Evolutionary conservation across 2,113 vertebrate species (phyloP).

Genomic region (Rousettus leschenaultii): DNA sequence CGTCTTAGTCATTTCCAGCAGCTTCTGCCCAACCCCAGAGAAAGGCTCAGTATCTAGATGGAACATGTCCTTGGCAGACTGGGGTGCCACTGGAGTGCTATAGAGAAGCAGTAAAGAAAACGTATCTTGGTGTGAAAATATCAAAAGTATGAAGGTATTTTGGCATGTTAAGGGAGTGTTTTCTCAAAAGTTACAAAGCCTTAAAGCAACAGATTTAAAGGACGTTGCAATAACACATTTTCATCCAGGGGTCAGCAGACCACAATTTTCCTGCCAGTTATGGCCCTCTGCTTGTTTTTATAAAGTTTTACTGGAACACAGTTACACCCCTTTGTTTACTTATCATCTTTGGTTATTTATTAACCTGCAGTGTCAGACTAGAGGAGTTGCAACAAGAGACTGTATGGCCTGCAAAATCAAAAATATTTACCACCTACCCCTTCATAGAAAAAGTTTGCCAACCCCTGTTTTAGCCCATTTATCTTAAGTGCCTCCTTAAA

Average conservation of each 20-base stretch:
- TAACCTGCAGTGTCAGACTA: neutral
- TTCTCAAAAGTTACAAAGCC: neutral
- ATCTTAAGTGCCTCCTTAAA: neutral
- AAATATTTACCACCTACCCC: neutral
- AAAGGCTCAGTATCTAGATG: neutral
- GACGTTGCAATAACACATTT: neutral
- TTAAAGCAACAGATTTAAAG: neutral
- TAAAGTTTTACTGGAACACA: constrained; percentile 18
- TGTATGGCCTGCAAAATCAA: neutral
- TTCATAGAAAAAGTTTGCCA: neutral
- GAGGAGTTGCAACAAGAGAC: neutral
- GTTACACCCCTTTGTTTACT: neutral
- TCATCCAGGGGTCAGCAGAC: neutral
- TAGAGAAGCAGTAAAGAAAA: neutral
- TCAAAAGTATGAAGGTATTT: neutral
- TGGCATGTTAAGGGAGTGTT: neutral
- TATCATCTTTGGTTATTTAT: neutral
- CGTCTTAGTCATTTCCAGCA: neutral
- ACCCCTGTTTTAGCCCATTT: neutral
- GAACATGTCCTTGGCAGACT: neutral
- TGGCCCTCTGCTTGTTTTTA: neutral
- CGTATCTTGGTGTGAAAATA: neutral
- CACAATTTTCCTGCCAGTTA: neutral
- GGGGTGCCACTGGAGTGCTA: neutral
- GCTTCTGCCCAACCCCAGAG: neutral